phyloP scores from a whole-genome alignment of 2,113 vertebrate species.

The Muntiacus muntjak region DNA sequence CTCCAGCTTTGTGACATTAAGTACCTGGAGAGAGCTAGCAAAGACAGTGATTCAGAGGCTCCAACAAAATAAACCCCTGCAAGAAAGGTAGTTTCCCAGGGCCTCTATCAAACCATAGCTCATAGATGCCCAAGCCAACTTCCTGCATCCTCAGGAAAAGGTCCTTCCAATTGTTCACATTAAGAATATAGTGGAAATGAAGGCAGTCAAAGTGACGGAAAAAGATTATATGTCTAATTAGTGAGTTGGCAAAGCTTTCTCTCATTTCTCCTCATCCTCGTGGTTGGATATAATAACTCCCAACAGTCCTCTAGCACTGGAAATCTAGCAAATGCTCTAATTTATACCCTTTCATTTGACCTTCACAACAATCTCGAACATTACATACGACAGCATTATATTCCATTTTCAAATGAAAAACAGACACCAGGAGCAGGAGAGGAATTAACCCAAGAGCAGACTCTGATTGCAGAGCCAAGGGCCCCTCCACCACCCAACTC shows the following conservation, averaged over 20 bases:
- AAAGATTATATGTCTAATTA: background rate
- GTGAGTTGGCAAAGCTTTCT: background rate
- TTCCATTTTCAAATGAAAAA: constrained; percentile 36
- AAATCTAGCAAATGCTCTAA: background rate
- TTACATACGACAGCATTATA: background rate
- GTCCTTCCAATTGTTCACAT: background rate
- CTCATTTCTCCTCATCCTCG: background rate
- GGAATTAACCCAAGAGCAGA: background rate
- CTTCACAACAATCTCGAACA: background rate
- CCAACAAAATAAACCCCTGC: background rate
- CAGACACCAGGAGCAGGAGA: background rate
- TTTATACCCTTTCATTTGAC: background rate
- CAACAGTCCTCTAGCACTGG: background rate
- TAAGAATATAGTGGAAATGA: background rate
- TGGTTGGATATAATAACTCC: background rate
- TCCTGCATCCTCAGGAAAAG: background rate
- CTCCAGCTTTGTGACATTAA: background rate
- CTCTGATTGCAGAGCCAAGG: background rate
- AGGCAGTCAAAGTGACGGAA: background rate
- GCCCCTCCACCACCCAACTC: background rate
- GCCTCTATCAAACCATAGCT: background rate
- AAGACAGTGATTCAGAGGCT: background rate
- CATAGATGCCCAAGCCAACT: background rate
- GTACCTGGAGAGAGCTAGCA: background rate
- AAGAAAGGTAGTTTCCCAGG: background rate